Base-by-base conservation (phyloP, 2,888 invertebrate species). In the Nemotelus pantherinus region DNA sequence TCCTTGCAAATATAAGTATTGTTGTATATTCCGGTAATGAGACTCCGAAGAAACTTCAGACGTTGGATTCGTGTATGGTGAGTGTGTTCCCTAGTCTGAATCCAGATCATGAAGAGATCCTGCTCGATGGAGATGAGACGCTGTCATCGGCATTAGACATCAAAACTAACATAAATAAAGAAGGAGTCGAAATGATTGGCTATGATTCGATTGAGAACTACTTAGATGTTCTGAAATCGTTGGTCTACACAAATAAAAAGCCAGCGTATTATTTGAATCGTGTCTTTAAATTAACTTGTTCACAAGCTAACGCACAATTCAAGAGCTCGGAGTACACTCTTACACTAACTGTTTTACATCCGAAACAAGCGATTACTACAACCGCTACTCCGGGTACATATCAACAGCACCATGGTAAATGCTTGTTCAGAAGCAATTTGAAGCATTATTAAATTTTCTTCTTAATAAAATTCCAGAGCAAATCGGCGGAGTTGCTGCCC, bases 241-340 rank as follows among this genome's bases (percentile, higher is more conserved):
- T 97, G 80, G 93, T 94, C 82, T 99, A 99, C 89, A 96, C 95
- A 85, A 98, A 99, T 89, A 94, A 94, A 84, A 96, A 98, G 85
- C 98, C 98, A 2, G 97, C 97, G 7, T 97, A 97, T 87, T 97
- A 97, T 86, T 89, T 98, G 81, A 97, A 97, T 88, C 92, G 98
- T 80, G 96, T 96, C 44, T 99, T 99, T 89, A 96, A 97, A 85
- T 90, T 99, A 70, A 94, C 96, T 79, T 99, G 99, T 88, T 96
- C 96, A 0, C 97, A 97, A 87, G 90, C 97, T 79, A 95, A 94
- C 87, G 97, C 97, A 2, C 90, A 97, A 71, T 97, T 97, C 88
- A 94, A 95, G 82, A 97, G 96, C 88, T 98, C 98, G 88, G 97
- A 98, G 88, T 96, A 98, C 86, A 93, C 96, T 76, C 95, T 98